Conservation (phyloP, 2,113 vertebrate species). For the Thermophis baileyi region DNA sequence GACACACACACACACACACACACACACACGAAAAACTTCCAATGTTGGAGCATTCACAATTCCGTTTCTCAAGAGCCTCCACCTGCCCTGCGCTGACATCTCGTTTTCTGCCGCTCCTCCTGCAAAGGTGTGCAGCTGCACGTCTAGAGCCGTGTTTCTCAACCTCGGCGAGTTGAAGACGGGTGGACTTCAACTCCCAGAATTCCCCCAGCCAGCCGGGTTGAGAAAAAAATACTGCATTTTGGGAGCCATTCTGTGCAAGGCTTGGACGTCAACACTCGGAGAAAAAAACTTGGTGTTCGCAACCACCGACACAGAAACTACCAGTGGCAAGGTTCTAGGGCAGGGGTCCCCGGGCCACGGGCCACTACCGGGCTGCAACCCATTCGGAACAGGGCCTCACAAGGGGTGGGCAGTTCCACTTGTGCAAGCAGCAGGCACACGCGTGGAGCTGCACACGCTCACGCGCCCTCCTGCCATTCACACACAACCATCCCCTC, state of each 20-base stretch:
- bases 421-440: too few species aligned
- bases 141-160: not conserved
- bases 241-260: not conserved
- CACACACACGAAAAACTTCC: too few species aligned
- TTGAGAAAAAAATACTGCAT: not conserved
- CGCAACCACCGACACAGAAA: conserved; percentile 31
- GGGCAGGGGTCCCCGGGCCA: too few species aligned
- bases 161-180: not conserved
- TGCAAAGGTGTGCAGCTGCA: not conserved
- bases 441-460: too few species aligned
- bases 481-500: too few species aligned
- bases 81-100: not conserved
- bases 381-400: too few species aligned
- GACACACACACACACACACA: too few species aligned
- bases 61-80: not conserved
- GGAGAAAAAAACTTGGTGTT: not conserved
- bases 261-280: not conserved
- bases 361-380: too few species aligned
- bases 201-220: not conserved
- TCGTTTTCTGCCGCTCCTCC: not conserved
- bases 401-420: too few species aligned
- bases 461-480: too few species aligned
- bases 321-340: conserved; percentile 39
- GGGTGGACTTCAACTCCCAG: not conserved
- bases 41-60: too few species aligned